phyloP scores from a whole-genome alignment of 23 tunicate species.

The Phallusia fumigata region DNA sequence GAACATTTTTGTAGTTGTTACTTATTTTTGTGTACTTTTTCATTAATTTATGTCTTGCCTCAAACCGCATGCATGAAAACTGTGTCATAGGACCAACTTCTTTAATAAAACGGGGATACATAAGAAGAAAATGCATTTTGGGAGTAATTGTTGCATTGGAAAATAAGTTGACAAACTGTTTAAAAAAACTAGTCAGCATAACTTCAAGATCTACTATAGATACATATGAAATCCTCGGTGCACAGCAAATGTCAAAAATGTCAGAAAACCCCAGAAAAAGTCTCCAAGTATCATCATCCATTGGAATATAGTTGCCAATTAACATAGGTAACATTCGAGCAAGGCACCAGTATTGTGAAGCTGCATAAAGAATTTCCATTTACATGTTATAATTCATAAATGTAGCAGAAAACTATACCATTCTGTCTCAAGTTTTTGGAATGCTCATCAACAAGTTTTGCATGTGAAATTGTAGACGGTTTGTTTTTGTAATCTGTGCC shows the following conservation, averaged over 20 bases:
- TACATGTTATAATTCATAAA: not conserved
- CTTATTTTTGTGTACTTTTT: conserved; percentile 13
- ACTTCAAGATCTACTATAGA: conserved; percentile 11
- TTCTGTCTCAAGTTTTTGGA: conserved; percentile 11
- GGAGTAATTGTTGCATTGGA: conserved; percentile 4
- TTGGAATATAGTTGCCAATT: conserved; percentile 9
- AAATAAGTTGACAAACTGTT: conserved; percentile 7
- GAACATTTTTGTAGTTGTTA: conserved; percentile 7
- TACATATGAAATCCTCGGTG: conserved; percentile 9
- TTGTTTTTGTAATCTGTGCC: conserved; percentile 11
- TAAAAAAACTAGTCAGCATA: not conserved
- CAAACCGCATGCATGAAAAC: conserved; percentile 15
- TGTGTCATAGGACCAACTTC: conserved; percentile 13
- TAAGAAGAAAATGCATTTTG: conserved; percentile 11
- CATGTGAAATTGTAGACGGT: conserved; percentile 9
- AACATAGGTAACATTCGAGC: conserved; percentile 15
- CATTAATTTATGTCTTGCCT: not conserved
- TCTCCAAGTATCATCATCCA: conserved; percentile 9
- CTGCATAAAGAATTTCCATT: conserved; percentile 13
- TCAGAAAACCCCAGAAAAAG: not conserved
- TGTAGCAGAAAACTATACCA: conserved; percentile 11
- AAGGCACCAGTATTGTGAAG: conserved; percentile 13
- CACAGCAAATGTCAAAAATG: conserved; percentile 8
- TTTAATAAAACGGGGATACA: conserved; percentile 1
- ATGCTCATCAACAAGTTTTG: conserved; percentile 11